A percentile compares a stretch with the other conserved stretches of the same genome.
These are phyloP conservation scores for Cynocephalus volans DNA, from an alignment of 2,113 vertebrate genomes.

Conservation along the genomic window DNA sequence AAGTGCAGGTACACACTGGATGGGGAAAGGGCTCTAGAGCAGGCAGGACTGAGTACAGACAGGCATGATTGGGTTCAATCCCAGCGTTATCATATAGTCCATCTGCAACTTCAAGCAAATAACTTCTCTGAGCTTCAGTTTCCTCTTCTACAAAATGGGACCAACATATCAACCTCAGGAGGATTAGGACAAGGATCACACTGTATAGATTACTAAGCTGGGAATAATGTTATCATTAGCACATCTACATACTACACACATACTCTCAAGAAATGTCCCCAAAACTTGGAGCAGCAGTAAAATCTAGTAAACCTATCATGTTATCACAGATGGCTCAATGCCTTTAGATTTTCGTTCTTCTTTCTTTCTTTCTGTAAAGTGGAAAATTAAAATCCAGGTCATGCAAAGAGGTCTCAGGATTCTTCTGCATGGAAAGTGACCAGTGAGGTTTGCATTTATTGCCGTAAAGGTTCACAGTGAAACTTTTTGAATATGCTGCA, in stretches of 20 bases:
- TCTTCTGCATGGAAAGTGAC: no score
- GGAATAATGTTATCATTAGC: no score
- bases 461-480: no score
- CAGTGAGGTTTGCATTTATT: no score
- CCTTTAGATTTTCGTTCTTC: neutral
- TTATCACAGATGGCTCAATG: neutral
- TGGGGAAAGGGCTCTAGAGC: neutral
- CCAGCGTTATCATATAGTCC: neutral
- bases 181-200: no score
- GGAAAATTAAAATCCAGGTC: constrained; percentile 39
- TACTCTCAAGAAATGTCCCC: neutral
- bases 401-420: no score
- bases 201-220: neutral
- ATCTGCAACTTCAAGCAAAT: neutral
- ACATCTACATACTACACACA: neutral
- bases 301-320: neutral
- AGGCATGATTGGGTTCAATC: neutral
- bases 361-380: neutral
- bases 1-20: neutral
- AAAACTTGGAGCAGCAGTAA: neutral
- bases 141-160: neutral
- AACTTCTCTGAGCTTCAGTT: neutral
- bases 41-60: neutral
- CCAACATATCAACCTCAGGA: no score
- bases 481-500: no score